A percentile compares a stretch with the other conserved stretches of the same genome.
Evolutionary conservation across 2,113 vertebrate genomes (phyloP).

Genomic region (Oenanthe oenanthe): DNA sequence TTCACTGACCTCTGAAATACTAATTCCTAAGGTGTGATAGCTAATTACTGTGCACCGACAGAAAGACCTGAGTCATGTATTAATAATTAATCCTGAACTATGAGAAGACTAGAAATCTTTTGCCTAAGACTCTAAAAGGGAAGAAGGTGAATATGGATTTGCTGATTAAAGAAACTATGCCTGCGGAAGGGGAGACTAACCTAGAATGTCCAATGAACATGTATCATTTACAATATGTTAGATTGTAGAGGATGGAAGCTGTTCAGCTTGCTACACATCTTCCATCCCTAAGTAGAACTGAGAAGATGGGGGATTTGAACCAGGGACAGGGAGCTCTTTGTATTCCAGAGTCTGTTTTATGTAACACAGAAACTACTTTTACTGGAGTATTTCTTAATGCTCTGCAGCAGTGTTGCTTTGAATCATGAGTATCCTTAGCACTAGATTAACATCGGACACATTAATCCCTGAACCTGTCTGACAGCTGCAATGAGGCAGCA

Average conservation of each 20-base stretch:
- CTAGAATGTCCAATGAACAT: background rate
- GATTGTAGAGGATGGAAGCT: background rate
- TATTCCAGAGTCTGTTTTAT: background rate
- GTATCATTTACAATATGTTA: accelerated
- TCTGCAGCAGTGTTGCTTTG: background rate
- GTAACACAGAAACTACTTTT: background rate
- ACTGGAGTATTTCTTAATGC: background rate
- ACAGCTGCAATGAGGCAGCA: background rate
- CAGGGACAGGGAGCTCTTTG: background rate
- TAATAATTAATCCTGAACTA: constrained; percentile 2
- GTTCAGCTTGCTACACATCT: background rate
- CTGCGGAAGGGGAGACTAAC: background rate
- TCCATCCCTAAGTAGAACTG: background rate
- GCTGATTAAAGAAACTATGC: background rate
- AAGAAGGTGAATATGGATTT: background rate
- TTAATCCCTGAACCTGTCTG: background rate
- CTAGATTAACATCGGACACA: background rate
- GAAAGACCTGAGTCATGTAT: background rate
- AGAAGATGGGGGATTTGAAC: background rate
- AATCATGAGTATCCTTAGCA: background rate
- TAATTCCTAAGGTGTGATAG: background rate
- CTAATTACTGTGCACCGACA: background rate
- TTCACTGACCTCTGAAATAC: background rate
- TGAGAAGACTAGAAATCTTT: background rate
- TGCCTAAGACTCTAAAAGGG: background rate